These are phyloP conservation scores for Brachystomella parvula DNA, from an alignment of 1,140 invertebrate species.

Conservation along the genomic window DNA sequence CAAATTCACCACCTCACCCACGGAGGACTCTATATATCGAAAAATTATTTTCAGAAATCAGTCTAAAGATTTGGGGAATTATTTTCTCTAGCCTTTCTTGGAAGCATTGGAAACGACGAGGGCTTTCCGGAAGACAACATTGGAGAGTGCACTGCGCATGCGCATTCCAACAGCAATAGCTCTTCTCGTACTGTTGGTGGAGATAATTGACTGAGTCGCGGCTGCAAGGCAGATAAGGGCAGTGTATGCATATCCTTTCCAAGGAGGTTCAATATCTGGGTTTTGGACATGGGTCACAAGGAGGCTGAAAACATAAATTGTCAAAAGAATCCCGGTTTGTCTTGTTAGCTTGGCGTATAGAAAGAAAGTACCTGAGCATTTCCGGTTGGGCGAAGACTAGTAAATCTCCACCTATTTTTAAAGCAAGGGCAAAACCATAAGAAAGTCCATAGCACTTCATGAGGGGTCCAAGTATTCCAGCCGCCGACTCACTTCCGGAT, in stretches of 20 bases:
- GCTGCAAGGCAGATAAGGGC: constrained; percentile 66
- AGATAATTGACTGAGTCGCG: constrained; percentile 74
- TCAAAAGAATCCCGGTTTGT: constrained; percentile 50
- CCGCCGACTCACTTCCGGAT: neutral
- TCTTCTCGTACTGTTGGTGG: constrained; percentile 79
- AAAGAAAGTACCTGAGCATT: constrained; percentile 40
- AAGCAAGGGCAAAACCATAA: constrained; percentile 45
- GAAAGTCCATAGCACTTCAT: constrained; percentile 46
- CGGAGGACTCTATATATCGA: constrained; percentile 45
- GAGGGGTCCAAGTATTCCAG: constrained; percentile 43
- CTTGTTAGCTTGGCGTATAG: too few species aligned
- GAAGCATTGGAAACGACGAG: constrained; percentile 66
- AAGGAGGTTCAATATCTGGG: constrained; percentile 41
- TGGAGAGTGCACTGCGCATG: constrained; percentile 81
- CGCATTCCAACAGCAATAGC: constrained; percentile 86
- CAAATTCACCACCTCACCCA: constrained; percentile 51
- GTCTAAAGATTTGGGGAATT: too few species aligned
- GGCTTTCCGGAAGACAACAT: constrained; percentile 84
- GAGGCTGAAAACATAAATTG: constrained; percentile 48
- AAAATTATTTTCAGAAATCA: too few species aligned
- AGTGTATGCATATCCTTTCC: constrained; percentile 81
- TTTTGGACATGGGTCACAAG: neutral
- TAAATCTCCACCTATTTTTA: constrained; percentile 50
- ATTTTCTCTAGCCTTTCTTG: constrained; percentile 55
- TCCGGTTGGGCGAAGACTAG: constrained; percentile 53